phyloP scores from a whole-genome alignment of 2,888 invertebrate species.

The Drosophila pseudotakahashii region DNA sequence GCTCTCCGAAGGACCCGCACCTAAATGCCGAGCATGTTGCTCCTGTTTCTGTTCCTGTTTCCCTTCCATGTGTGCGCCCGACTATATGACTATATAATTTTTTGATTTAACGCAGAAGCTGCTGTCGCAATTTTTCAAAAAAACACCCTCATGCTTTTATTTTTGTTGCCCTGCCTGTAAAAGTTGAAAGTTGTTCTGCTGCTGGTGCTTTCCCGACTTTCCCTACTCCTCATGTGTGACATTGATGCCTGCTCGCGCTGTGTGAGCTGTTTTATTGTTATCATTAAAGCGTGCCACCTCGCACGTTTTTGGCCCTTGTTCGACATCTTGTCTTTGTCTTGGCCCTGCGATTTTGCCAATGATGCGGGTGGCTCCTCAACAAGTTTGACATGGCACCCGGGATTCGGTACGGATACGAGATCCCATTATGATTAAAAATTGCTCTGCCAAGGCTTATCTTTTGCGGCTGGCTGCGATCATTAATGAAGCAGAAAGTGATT shows the following conservation, averaged over 20 bases:
- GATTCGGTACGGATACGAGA: conserved; percentile 52
- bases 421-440: conserved; percentile 77
- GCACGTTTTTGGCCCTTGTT: conserved; percentile 33
- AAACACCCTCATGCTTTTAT: conserved; percentile 57
- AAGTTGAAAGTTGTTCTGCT: conserved; percentile 55
- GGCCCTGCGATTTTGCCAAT: conserved; percentile 3
- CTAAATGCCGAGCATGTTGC: conserved; percentile 69
- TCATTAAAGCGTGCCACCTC: conserved; percentile 75
- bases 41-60: conserved; percentile 52
- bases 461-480: conserved; percentile 53
- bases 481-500: conserved; percentile 57
- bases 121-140: conserved; percentile 72
- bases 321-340: conserved; percentile 58
- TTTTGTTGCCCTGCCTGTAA: conserved; percentile 53
- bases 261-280: conserved; percentile 77
- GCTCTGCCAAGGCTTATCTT: conserved; percentile 66
- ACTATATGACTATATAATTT: conserved; percentile 77
- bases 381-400: conserved; percentile 62
- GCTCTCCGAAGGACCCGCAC: conserved; percentile 31
- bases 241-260: conserved; percentile 69
- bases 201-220: conserved; percentile 36
- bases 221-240: conserved; percentile 52
- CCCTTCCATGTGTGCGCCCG: conserved; percentile 47
- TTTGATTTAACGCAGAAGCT: conserved; percentile 72
- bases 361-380: conserved; percentile 58